These are phyloP conservation scores for Rhineura floridana DNA, from an alignment of 2,113 vertebrate species.

Conservation along the genomic window DNA sequence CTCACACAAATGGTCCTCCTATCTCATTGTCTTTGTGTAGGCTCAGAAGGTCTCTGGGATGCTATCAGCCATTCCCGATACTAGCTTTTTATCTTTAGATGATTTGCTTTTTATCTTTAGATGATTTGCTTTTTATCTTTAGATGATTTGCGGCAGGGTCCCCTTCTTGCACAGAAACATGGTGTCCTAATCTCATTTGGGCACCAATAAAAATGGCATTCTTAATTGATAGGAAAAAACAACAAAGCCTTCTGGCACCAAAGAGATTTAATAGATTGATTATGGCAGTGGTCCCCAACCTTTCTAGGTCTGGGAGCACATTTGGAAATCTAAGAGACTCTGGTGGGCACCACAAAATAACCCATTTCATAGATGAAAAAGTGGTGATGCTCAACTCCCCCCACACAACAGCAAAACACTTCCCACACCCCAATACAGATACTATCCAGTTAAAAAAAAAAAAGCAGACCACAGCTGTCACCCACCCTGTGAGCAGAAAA, in stretches of 20 bases:
- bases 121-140: neutral
- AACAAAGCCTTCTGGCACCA: neutral
- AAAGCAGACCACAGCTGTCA: neutral
- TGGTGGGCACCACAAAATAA: too few relatives aligned
- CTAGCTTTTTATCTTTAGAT: neutral
- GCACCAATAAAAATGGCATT: neutral
- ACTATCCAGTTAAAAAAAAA: too few relatives aligned
- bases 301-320: too few relatives aligned
- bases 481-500: neutral
- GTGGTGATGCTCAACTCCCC: too few relatives aligned
- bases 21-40: neutral
- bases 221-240: neutral
- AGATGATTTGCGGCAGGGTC: too few relatives aligned
- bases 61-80: neutral
- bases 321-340: too few relatives aligned
- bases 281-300: neutral
- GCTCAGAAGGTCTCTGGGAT: neutral
- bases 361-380: too few relatives aligned
- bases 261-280: neutral
- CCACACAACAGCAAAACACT: too few relatives aligned
- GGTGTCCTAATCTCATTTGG: neutral
- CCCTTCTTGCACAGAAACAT: neutral
- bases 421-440: too few relatives aligned
- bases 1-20: neutral
- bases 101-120: too few relatives aligned